Evolutionary conservation across 2,888 invertebrate species (phyloP), one percentile per base, ranked within the genome.

Genomic region (Eulithis testata): DNA sequence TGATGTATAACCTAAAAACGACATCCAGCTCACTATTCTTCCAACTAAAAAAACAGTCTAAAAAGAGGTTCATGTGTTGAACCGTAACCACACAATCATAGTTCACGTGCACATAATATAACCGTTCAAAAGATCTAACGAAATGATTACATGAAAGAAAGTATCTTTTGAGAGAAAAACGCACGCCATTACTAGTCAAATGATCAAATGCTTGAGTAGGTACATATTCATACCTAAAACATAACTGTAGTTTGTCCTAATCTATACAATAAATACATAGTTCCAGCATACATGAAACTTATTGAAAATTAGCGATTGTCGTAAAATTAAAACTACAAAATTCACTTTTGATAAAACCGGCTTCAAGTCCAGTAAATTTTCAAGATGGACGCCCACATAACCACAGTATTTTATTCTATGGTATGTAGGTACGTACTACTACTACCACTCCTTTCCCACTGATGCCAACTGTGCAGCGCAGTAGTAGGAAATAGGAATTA

Each of bases 301-400:
- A 83, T 87, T 88, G 82, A 88, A 89, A 92, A 89, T 82, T 87
- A 90, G 87, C 83, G 86, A 90, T 85, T 85, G 86, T 84, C 82
- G 84, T 85, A 79, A 84, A 87, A 85, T 87, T 85, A 82, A 84
- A 86, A 87, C 88, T 88, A 88, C 83, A 90, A 91, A 89, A 88
- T 88, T 87, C 91, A 91, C 90, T 91, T 90, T 88, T 90, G 92
- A 90, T 93, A 93, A 90, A 93, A 95, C 96, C 96, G 96, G 96
- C 95, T 95, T 72, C 95, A 95, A 94, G 94, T 94, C 94, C 94
- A 95, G 94, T 93, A 94, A 94, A 94, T 95, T 95, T 83, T 94
- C 96, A 96, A 96, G 95, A 96, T 96, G 96, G 96, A 96, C 95
- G 95, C 95, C 94, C 94, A 95, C 95, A 54, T 60, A 50, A 95